Base-by-base conservation (phyloP, 2,888 invertebrate genomes). In the Ochropleura plecta region DNA sequence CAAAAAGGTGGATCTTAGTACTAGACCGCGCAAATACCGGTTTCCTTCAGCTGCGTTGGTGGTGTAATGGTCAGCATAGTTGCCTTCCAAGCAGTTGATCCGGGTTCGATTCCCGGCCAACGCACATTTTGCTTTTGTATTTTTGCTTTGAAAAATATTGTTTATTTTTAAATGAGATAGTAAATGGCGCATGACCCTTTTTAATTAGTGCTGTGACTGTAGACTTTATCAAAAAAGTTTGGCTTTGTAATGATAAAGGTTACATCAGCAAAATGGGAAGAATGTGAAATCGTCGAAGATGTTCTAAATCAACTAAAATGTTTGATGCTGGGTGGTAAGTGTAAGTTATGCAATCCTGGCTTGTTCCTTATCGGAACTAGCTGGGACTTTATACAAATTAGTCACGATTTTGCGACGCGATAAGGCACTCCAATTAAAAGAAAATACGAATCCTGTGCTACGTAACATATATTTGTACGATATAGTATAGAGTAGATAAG, bases 31-130 rank as follows among this genome's bases (percentile, higher is more conserved):
- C 20, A 67, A 81, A 70, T 72, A 20, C 6, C 20, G 0, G 14
- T 40, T 42, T 70, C 4, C 16, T 5, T 46, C 60, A 82, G 63
- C 46, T 57, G 96, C 96, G 96, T 95, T 93, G 95, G 96, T 96
- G 96, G 96, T 96, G 96, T 96, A 96, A 96, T 96, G 96, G 96
- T 96, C 94, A 96, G 96, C 96, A 96, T 96, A 96, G 96, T 96
- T 96, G 95, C 96, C 95, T 96, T 96, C 96, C 96, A 96, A 96
- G 96, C 96, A 96, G 96, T 96, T 96, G 96, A 96, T 96, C 96
- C 96, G 96, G 95, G 96, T 96, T 96, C 96, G 96, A 96, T 96
- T 96, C 96, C 95, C 96, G 96, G 96, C 96, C 96, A 90, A 95
- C 96, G 96, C 96, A 96, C 92, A 80, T 75, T 91, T 94, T 94